Percentiles rank a stretch among this genome's conserved stretches.
Conservation (phyloP, 2,113 vertebrate species). For the Protomyctophum bolini region DNA sequence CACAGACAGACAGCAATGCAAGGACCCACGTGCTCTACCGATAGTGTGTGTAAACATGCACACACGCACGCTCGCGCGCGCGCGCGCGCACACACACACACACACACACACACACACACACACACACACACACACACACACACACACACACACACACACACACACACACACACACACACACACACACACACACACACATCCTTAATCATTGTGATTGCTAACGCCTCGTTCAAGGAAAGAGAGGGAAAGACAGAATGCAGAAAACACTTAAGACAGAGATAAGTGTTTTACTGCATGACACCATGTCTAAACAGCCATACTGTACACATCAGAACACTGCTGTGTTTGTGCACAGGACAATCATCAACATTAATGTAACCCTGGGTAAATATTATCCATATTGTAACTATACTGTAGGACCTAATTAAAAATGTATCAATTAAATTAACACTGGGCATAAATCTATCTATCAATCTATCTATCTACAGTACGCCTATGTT, state of each 20-base stretch:
- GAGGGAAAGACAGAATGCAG: conserved; percentile 9
- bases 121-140: background rate
- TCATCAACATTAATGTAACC: too few species aligned
- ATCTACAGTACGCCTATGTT: background rate
- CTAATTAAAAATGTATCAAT: conserved; percentile 1
- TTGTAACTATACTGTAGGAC: too few species aligned
- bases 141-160: background rate
- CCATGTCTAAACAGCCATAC: conserved; percentile 21
- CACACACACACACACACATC: background rate
- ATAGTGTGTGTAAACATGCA: too few species aligned
- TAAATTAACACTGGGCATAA: background rate
- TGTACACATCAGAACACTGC: conserved; percentile 55
- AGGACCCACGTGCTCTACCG: too few species aligned
- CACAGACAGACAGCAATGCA: conserved; percentile 24
- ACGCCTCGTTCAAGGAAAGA: conserved; percentile 13
- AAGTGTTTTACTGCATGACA: conserved; percentile 1
- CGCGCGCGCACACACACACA: background rate
- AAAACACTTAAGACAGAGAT: conserved; percentile 10
- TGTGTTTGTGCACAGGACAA: conserved; percentile 33
- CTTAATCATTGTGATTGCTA: too few species aligned
- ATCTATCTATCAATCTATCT: conserved; percentile 23
- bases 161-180: background rate
- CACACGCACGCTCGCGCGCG: background rate
- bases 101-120: background rate
- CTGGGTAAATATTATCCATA: too few species aligned